Evolutionary conservation across 2,113 vertebrate genomes (phyloP).

Genomic region (Aix galericulata): DNA sequence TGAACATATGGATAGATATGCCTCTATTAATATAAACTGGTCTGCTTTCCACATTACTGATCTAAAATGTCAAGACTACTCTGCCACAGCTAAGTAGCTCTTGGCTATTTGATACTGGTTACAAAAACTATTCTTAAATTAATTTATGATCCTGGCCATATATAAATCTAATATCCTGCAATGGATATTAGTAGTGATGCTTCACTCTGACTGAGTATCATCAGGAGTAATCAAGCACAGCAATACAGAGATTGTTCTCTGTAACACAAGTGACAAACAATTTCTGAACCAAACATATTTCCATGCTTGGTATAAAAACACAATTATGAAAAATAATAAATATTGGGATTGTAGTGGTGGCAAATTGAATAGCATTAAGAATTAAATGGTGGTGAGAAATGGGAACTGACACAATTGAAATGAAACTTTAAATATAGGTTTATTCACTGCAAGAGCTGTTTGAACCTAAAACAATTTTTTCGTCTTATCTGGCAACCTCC

Average conservation of each 20-base stretch:
- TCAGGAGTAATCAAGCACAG: constrained; percentile 8
- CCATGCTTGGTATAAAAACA: constrained; percentile 1
- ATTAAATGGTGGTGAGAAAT: constrained; percentile 57
- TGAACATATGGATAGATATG: not conserved
- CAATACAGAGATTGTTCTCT: not conserved
- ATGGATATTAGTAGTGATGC: not conserved
- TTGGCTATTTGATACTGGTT: not conserved
- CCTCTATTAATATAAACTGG: not conserved
- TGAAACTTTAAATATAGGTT: constrained; percentile 32
- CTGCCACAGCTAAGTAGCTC: not conserved
- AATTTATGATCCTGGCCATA: not conserved
- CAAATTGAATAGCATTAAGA: constrained; percentile 49
- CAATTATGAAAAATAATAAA: not conserved
- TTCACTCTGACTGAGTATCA: not conserved
- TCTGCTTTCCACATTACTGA: not conserved
- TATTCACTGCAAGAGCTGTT: not conserved
- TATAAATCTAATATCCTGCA: not conserved
- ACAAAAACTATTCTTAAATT: not conserved
- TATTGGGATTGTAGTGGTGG: not conserved
- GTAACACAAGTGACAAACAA: not conserved
- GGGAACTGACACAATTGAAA: constrained; percentile 41
- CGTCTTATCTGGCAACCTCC: not conserved
- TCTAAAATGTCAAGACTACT: not conserved
- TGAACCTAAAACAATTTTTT: not conserved
- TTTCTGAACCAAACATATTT: constrained; percentile 22